Base-by-base conservation (phyloP, 2,888 invertebrate species). In the Drosophila kuntzei region DNA sequence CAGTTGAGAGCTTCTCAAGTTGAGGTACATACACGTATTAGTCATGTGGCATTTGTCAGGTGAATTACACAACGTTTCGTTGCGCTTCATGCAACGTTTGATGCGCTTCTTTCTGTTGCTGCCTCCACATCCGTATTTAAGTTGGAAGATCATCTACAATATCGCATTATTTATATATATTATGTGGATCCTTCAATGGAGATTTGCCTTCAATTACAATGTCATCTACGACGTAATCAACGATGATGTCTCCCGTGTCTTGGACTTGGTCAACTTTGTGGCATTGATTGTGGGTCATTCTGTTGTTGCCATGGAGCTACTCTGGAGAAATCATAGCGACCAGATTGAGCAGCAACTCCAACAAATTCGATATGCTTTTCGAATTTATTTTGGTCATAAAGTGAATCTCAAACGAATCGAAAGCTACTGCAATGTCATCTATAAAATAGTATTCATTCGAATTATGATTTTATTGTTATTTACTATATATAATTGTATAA, bases 251-350 rank as follows among this genome's bases (percentile, higher is more conserved):
- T 72, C 73, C 2, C 34, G 25, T 4, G 2, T 27, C 8, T 9
- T 77, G 8, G 73, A 73, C n/a, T 18, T 72, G 8, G 4, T 49
- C 2, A 53, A 65, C 9, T 81, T 76, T 54, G 14, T 62, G 5
- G 57, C 67, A 0, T 44, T 84, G 5, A 18, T 74, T 2, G 25
- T 73, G 3, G 54, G 57, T 7, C 75, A 85, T 34, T 7, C 20
- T 3, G 12, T 68, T 0, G n/a, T 76, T 3, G 51, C 41, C 11
- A 27, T 51, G 32, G 74, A 76, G 14, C 12, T 74, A 20, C 16
- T 74, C 1, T 76, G 75, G 79, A 27, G 46, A 4, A 74, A 64
- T 41, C 43, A 18, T n/a, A 58, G 63, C 29, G 27, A 46, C 6
- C 29, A 32, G 1, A 58, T 76, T 36, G 68, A 68, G 11, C n/a